These are phyloP conservation scores for Drosophila quadrilineata DNA, from an alignment of 1,140 invertebrate species.

Conservation along the genomic window DNA sequence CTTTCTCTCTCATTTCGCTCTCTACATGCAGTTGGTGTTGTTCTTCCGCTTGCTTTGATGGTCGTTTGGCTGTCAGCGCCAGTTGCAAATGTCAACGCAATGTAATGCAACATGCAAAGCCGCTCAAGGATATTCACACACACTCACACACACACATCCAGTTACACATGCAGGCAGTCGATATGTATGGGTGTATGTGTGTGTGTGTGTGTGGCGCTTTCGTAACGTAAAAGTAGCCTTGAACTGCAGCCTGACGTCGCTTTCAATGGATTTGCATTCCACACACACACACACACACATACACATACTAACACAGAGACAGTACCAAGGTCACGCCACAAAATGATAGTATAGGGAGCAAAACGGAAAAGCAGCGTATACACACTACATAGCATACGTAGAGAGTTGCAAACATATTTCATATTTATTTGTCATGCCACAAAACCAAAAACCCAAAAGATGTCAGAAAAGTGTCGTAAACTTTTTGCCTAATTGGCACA, in stretches of 20 bases:
- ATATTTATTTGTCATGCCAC: slow-evolving; percentile 31
- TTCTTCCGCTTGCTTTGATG: neutral
- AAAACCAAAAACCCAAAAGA: no score
- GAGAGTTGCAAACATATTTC: neutral
- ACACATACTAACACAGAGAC: neutral
- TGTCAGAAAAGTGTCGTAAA: slow-evolving; percentile 44
- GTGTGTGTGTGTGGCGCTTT: slow-evolving; percentile 43
- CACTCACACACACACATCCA: slow-evolving; percentile 11
- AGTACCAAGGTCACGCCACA: slow-evolving; percentile 13
- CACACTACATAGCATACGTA: neutral
- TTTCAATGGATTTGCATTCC: slow-evolving; percentile 78
- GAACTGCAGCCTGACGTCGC: slow-evolving; percentile 76
- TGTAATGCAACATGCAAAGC: slow-evolving; percentile 53
- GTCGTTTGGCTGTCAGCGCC: slow-evolving; percentile 19
- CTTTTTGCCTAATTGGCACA: slow-evolving; percentile 40
- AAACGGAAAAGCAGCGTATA: neutral
- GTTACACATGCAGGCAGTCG: neutral
- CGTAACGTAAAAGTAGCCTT: slow-evolving; percentile 78
- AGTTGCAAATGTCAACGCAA: slow-evolving; percentile 60
- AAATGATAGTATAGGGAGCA: slow-evolving; percentile 16
- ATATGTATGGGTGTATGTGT: slow-evolving; percentile 13
- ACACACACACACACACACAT: slow-evolving; percentile 27
- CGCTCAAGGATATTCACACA: slow-evolving; percentile 63
- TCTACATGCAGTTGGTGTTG: neutral
- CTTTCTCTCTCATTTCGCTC: neutral